phyloP scores from a whole-genome alignment of 2,113 vertebrate genomes.

The Microtus oregoni region DNA sequence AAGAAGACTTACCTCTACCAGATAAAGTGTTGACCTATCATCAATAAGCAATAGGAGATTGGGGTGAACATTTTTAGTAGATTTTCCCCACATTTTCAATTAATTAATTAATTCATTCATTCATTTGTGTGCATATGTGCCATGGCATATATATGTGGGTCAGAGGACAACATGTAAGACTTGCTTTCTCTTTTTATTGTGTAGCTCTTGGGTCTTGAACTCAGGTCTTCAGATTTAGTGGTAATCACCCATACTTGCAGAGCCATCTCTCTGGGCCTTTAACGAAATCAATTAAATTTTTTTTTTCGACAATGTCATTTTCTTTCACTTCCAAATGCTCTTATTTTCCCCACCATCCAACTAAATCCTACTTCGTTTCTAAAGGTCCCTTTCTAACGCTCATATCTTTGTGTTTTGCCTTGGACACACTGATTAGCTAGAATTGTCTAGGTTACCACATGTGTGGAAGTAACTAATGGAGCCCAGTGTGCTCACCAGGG shows the following conservation, averaged over 20 bases:
- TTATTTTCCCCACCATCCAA: too few species aligned
- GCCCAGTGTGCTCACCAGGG: too few species aligned
- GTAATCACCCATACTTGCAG: neutral
- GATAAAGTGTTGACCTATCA: neutral
- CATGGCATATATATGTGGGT: neutral
- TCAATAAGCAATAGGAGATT: neutral
- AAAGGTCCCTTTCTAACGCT: neutral
- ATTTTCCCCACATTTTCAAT: neutral
- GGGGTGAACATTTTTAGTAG: neutral
- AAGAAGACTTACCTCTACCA: neutral
- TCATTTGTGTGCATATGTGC: neutral
- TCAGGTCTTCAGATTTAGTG: neutral
- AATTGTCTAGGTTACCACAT: too few species aligned
- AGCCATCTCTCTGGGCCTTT: neutral
- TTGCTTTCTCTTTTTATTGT: neutral
- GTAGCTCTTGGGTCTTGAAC: too few species aligned
- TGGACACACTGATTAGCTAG: neutral
- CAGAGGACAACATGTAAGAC: neutral
- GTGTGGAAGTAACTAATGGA: neutral
- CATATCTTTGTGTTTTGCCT: neutral
- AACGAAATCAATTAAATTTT: neutral
- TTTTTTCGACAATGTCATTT: neutral
- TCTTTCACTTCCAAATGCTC: too few species aligned
- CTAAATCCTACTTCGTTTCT: neutral
- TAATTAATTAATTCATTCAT: neutral